Evolutionary conservation across 2,113 vertebrate species (phyloP).

Genomic region (Spizaetus ornatus): DNA sequence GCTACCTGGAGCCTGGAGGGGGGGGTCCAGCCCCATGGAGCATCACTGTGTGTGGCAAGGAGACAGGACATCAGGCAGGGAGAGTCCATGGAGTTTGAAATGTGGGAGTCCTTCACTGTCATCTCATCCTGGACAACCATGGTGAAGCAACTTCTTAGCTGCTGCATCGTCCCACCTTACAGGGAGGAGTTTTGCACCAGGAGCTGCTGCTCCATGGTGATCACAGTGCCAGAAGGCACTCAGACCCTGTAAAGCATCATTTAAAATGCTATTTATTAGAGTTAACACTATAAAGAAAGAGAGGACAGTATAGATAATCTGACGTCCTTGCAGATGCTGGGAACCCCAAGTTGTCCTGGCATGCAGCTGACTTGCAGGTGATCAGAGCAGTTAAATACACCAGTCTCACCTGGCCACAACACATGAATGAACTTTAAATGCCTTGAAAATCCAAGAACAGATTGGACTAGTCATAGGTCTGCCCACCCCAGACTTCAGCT

Average conservation of each 20-base stretch:
- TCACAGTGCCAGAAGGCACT: neutral
- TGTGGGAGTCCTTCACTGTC: neutral
- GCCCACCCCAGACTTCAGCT: neutral
- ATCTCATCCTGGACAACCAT: rapidly evolving
- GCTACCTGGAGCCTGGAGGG: neutral
- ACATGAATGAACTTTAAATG: neutral
- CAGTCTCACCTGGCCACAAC: neutral
- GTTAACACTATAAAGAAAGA: neutral
- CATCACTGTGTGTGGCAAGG: neutral
- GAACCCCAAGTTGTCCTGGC: neutral
- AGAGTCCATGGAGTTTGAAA: rapidly evolving
- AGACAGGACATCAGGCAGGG: rapidly evolving
- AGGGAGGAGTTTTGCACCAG: neutral
- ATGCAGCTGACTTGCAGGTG: neutral
- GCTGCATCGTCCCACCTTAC: neutral
- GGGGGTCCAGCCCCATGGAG: neutral
- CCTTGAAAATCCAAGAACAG: neutral
- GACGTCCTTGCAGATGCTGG: neutral
- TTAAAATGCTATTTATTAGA: neutral
- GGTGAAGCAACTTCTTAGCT: neutral
- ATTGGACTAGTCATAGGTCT: neutral
- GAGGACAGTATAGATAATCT: rapidly evolving
- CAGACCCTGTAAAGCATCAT: rapidly evolving
- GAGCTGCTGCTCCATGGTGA: rapidly evolving
- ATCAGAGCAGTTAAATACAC: neutral